Conservation (phyloP, 2,113 vertebrate genomes). For the Limanda limanda region DNA sequence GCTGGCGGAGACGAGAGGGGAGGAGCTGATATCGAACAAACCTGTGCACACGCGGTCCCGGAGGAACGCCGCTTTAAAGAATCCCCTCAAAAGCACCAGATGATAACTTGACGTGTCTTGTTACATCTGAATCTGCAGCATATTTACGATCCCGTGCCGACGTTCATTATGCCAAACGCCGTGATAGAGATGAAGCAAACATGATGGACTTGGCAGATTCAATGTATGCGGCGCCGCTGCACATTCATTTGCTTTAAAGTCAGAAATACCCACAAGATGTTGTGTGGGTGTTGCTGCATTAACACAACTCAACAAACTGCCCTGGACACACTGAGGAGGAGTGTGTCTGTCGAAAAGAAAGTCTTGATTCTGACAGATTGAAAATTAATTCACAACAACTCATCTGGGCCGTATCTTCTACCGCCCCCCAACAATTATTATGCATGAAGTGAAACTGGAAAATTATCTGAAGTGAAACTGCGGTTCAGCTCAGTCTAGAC, state of each 20-base stretch:
- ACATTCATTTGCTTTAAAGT: neutral
- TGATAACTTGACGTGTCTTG: slow-evolving; percentile 52
- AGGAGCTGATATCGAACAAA: slow-evolving; percentile 65
- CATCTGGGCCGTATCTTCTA: neutral
- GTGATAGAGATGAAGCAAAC: slow-evolving; percentile 21
- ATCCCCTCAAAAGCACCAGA: slow-evolving; percentile 55
- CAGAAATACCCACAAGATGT: neutral
- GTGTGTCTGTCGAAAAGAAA: too few species aligned
- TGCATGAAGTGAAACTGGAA: slow-evolving; percentile 21
- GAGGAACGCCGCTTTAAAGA: slow-evolving; percentile 65
- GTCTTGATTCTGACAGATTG: slow-evolving; percentile 12
- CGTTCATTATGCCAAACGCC: slow-evolving; percentile 40
- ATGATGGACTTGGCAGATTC: slow-evolving; percentile 19
- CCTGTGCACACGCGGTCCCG: slow-evolving; percentile 60
- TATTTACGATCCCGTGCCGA: neutral
- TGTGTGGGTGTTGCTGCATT: neutral
- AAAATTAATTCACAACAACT: slow-evolving; percentile 30
- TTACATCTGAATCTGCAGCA: neutral
- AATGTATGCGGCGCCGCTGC: neutral
- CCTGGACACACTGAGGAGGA: neutral
- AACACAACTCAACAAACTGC: slow-evolving; percentile 1
- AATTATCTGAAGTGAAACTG: slow-evolving; percentile 29
- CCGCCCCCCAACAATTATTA: slow-evolving; percentile 18
- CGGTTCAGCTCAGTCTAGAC: slow-evolving; percentile 24
- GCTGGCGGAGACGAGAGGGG: slow-evolving; percentile 56